These are phyloP conservation scores for Stichodactyla helianthus DNA, from an alignment of 64 coral and sea anemone species.

Conservation along the genomic window DNA sequence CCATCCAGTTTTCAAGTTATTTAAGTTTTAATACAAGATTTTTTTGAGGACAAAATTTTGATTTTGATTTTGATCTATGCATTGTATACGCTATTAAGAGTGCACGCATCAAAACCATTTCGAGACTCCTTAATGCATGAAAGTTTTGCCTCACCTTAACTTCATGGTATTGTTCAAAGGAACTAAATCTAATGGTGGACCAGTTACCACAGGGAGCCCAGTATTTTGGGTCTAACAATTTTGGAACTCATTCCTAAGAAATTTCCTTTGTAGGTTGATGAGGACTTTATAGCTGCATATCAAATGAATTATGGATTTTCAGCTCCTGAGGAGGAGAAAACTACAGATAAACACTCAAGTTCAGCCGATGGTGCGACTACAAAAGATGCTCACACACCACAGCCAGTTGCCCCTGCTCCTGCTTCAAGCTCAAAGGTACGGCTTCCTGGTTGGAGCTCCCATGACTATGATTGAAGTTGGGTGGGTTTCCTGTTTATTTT, in stretches of 20 bases:
- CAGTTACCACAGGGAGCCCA: neutral
- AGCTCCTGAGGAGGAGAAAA: neutral
- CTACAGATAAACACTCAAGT: conserved; percentile 18
- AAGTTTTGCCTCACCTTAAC: no score
- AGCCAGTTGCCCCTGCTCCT: neutral
- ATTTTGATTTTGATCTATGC: no score
- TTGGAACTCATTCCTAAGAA: neutral
- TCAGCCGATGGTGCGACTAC: neutral
- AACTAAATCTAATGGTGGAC: neutral
- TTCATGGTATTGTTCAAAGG: neutral
- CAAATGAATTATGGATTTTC: conserved; percentile 97
- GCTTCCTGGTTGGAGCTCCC: neutral
- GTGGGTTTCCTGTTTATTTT: neutral
- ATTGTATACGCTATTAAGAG: no score
- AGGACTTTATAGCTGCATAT: conserved; percentile 93
- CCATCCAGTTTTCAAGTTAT: no score
- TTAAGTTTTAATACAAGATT: no score
- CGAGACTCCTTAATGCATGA: no score
- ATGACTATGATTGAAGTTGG: neutral
- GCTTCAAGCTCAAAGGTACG: neutral
- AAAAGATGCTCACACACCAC: neutral
- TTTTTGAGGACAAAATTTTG: no score
- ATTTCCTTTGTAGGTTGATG: conserved; percentile 71
- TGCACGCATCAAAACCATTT: no score
- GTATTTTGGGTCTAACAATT: neutral